These are phyloP conservation scores for Eupleurogrammus muticus DNA, from an alignment of 2,797 vertebrate genomes.

Conservation along the genomic window DNA sequence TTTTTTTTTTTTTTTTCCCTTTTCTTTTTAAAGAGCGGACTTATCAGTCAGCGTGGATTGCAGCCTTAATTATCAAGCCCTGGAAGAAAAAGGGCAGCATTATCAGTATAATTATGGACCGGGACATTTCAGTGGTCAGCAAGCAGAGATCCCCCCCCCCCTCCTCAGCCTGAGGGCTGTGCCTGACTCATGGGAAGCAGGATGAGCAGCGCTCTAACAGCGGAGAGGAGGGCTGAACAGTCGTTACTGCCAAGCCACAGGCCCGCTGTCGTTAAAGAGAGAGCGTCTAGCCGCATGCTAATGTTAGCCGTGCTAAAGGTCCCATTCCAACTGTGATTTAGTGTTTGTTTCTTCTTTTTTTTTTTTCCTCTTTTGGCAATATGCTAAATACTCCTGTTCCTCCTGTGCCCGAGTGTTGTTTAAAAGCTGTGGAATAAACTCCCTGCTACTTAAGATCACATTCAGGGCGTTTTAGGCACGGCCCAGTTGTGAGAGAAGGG, in stretches of 20 bases:
- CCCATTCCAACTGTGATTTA: conserved; percentile 78
- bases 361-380: conserved; percentile 67
- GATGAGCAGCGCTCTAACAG: conserved; percentile 58
- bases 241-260: conserved; percentile 74
- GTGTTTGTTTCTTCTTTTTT: conserved; percentile 68
- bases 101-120: conserved; percentile 77
- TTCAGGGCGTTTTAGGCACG: conserved; percentile 71
- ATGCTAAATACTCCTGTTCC: conserved; percentile 69
- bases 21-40: conserved; percentile 57
- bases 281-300: conserved; percentile 82
- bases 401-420: conserved; percentile 67
- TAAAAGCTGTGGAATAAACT: conserved; percentile 75
- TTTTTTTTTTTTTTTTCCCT: conserved; percentile 9
- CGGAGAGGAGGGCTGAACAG: conserved; percentile 56
- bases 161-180: conserved; percentile 53
- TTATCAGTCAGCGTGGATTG: conserved; percentile 65
- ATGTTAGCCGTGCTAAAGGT: conserved; percentile 80
- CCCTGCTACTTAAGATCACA: conserved; percentile 68
- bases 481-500: conserved; percentile 57
- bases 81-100: conserved; percentile 49
- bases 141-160: conserved; percentile 43
- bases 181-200: conserved; percentile 74
- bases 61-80: conserved; percentile 65
- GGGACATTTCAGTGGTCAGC: conserved; percentile 68
- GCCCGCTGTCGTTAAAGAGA: conserved; percentile 73